Base-by-base conservation (phyloP, 2,113 vertebrate genomes). In the Pseudonaja textilis region DNA sequence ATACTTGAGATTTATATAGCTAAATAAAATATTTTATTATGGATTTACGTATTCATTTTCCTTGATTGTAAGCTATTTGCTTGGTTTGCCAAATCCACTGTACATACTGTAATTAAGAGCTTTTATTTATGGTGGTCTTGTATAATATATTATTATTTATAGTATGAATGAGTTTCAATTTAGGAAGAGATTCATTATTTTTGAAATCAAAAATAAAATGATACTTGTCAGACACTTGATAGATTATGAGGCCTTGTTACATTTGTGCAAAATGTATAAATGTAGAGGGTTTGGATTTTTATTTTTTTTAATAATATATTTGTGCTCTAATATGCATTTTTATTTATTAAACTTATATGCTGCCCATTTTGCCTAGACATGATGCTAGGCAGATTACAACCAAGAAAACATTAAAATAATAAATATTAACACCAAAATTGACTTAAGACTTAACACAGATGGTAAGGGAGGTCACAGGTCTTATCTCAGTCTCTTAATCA, bases 91-190 rank as follows among this genome's bases (percentile, higher is more conserved):
- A 87, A 50, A 90, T 54, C 88, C 20, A 2, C 61, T 91, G 0
- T 3, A 23, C 16, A 64, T 39, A 25, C 64, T 95, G 89, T 88
- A 90, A 89, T 89, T 90, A 91, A 81, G 29, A 92, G 20, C n/a
- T 87, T 92, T 42, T 59, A 1, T 4, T 90, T 93, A 47, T 2
- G 0, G 93, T 89, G 16, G 34, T 93, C 69, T 64, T n/a, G 4
- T 39, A 4, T 52, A 87, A 50, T 22, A 57, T 29, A 23, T 87
- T 50, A 9, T 87, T 50, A n/a, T 89, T 74, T 57, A 89, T 81
- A 47, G 23, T 54, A 11, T 54, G 9, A 22, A 3, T 26, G 55
- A 56, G 6, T 88, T 91, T 59, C 29, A 34, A 1, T 91, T 69
- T 16, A 74, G 6, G 47, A 25, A 18, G 10, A 87, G 25, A 18